Base-by-base conservation (phyloP, 2,888 invertebrate genomes). In the Chrysopilus asiliformis region DNA sequence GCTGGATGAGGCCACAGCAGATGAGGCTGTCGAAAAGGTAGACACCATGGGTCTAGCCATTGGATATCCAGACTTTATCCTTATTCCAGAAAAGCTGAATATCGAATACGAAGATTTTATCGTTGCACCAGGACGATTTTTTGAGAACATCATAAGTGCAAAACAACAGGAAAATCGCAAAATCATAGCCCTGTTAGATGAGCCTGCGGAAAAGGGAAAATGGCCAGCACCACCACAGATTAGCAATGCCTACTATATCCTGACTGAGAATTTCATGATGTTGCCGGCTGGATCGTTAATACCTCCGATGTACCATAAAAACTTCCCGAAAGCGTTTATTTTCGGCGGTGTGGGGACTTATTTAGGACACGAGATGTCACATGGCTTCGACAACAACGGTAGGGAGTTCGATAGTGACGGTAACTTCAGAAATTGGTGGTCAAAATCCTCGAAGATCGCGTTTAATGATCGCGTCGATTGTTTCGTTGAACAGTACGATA, bases 221-320 rank as follows among this genome's bases (percentile, higher is more conserved):
- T 86, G 85, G 86, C 80, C 81, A 51, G 81, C 83, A 0, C 78
- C 83, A 0, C 90, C 91, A 0, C 89, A 89, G 1, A 79, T 90
- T 5, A 91, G 94, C 2, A 94, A 94, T 55, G 94, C 94, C 0
- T 94, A 91, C 58, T 95, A 94, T 60, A 90, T 85, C 52, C 76
- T 93, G 22, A 87, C 89, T 53, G 90, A 89, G 58, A 94, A 94
- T 61, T 90, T 91, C 64, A 94, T 94, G 38, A 84, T 89, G 71
- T 90, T 93, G 59, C 93, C 93, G 1, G 93, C 93, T 1, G 93
- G 91, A 0, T 93, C 94, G 48, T 64, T 94, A 3, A 93, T 94
- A 57, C 89, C 91, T 0, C 91, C 93, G 0, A 94, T 94, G 62
- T 94, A 93, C 53, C 85, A 89, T 58, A 69, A 82, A 10, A 72